Percentiles rank a stretch among this genome's conserved stretches.
phyloP scores from a whole-genome alignment of 2,113 vertebrate genomes.

The Nymphicus hollandicus region DNA sequence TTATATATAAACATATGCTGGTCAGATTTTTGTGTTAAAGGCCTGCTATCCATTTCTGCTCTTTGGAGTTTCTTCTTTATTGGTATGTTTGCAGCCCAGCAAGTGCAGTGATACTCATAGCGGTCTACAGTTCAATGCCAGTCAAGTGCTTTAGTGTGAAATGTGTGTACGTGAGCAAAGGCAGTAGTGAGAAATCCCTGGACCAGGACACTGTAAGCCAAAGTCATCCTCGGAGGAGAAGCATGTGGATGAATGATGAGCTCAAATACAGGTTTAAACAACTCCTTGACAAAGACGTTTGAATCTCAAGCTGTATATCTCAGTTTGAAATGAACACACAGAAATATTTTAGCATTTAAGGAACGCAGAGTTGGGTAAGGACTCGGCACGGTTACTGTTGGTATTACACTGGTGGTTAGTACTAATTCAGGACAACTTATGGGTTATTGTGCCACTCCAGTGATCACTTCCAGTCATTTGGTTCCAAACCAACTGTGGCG shows the following conservation, averaged over 20 bases:
- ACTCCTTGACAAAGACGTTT: not conserved
- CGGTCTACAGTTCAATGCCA: not conserved
- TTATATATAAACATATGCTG: not conserved
- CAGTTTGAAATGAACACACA: not conserved
- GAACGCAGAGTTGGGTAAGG: not conserved
- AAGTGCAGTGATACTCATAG: not conserved
- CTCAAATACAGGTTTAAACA: not conserved
- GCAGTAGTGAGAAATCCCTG: not conserved
- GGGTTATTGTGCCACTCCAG: not conserved
- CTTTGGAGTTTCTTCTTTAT: not conserved
- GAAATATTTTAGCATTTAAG: not conserved
- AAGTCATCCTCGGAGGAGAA: not conserved
- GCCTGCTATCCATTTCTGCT: not conserved
- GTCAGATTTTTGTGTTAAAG: not conserved
- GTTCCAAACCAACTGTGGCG: not conserved
- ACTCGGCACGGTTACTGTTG: not conserved
- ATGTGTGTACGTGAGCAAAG: not conserved
- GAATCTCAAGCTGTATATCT: not conserved
- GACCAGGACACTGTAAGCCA: not conserved
- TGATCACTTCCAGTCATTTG: not conserved
- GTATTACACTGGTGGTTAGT: not conserved
- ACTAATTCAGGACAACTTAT: not conserved
- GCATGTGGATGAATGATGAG: not conserved
- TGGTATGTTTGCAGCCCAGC: not conserved
- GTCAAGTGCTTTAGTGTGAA: not conserved